Conservation (phyloP, 2,797 vertebrate genomes). For the Pseudopleuronectes americanus region DNA sequence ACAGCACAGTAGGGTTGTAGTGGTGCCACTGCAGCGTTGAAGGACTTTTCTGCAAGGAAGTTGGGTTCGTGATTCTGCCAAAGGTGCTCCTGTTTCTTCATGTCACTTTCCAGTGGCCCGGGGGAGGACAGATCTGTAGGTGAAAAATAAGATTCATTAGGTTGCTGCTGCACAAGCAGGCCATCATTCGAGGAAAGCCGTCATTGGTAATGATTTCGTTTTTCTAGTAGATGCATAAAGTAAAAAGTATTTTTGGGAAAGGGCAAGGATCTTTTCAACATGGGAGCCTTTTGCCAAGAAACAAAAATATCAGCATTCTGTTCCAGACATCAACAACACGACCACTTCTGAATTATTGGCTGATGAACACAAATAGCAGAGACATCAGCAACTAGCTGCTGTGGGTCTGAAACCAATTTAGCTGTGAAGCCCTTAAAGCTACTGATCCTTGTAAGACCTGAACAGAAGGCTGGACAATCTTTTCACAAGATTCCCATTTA, state of each 20-base stretch:
- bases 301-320: conserved; percentile 26
- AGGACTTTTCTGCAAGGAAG: conserved; percentile 91
- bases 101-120: conserved; percentile 85
- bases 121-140: conserved; percentile 85
- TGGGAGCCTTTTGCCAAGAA: conserved; percentile 21
- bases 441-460: conserved; percentile 53
- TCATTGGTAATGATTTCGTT: conserved; percentile 12
- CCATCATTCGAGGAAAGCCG: conserved; percentile 2
- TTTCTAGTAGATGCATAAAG: conserved; percentile 21
- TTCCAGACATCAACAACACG: conserved; percentile 31
- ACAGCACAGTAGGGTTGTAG: conserved; percentile 92
- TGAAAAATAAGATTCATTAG: neutral
- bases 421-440: conserved; percentile 49
- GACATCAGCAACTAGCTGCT: conserved; percentile 51
- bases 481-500: conserved; percentile 47
- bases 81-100: conserved; percentile 88
- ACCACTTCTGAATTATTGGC: conserved; percentile 43
- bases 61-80: conserved; percentile 90
- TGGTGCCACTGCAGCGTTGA: conserved; percentile 89
- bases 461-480: conserved; percentile 40
- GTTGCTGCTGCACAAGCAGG: neutral
- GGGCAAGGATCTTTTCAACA: conserved; percentile 22
- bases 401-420: conserved; percentile 53
- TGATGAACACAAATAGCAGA: conserved; percentile 48
- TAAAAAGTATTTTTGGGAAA: conserved; percentile 37